Percentiles rank a stretch among this genome's conserved stretches.
phyloP scores from a whole-genome alignment of 2,113 vertebrate species.

The Archilochus colubris region DNA sequence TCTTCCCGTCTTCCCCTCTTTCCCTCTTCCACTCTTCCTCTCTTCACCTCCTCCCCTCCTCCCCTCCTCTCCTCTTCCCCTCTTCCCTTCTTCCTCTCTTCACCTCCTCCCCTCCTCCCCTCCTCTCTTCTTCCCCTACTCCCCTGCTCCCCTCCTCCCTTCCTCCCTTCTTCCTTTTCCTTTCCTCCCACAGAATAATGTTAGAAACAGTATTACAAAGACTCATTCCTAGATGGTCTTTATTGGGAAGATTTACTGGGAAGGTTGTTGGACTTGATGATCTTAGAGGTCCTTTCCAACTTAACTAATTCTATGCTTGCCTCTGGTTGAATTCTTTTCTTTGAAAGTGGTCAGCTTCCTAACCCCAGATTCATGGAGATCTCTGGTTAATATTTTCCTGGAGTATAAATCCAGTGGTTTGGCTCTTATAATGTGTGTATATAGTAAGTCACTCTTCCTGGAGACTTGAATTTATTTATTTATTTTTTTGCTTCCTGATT shows the following conservation, averaged over 20 bases:
- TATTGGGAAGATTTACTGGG: background rate
- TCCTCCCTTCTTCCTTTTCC: too few relatives aligned
- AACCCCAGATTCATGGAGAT: background rate
- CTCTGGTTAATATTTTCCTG: background rate
- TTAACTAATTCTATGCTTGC: background rate
- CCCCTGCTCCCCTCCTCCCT: background rate
- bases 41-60: too few relatives aligned
- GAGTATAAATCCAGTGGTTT: background rate
- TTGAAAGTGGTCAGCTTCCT: background rate
- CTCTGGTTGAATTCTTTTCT: background rate
- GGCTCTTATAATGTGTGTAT: background rate
- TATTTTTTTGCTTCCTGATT: background rate
- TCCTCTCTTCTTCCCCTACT: background rate
- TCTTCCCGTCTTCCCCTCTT: too few relatives aligned
- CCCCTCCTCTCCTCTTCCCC: too few relatives aligned
- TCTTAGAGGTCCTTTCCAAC: too few relatives aligned
- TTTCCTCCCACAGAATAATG: background rate
- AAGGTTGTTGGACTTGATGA: background rate
- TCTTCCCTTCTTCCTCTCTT: too few relatives aligned
- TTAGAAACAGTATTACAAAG: background rate
- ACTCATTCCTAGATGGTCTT: background rate
- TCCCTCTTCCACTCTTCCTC: too few relatives aligned
- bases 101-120: too few relatives aligned
- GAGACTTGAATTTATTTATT: background rate
- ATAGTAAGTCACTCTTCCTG: background rate